Evolutionary conservation across 92 coral and sea anemone species (phyloP), one percentile per base, ranked within the genome.

Genomic region (Phymanthus crucifer): DNA sequence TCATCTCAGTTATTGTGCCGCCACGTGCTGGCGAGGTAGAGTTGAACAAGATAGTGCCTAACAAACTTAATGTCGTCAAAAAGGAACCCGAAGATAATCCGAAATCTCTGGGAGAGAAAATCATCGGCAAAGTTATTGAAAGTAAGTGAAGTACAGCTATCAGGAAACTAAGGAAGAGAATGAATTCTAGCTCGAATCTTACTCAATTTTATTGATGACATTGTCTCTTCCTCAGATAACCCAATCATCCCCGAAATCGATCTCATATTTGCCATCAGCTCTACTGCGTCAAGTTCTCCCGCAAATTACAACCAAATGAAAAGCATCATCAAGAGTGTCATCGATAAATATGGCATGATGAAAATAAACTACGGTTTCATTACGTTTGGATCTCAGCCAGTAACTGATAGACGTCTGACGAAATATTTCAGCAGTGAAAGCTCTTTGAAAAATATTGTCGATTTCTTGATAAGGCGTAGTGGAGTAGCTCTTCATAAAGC

Each of bases 241-340:
- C 82, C 88, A 23, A 84, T 78, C 54, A 78, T 70, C 31, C 85
- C 87, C 46, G 90, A 88, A 45, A 85, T 93, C 24, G 98, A 93
- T 36, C 91, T 93, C 21, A 91, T 84, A 21, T 93, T 93, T 83
- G 93, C 92, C 29, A 71, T 93, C 84, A 89, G 94, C 66, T 84
- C 98, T 9, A 80, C 88, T 48, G 83, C 98, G n/a, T 27, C 72
- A 17, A 75, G 79, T 34, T 82, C 89, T 48, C 77, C 82, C 16
- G 73, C 84, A n/a, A 85, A 76, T 77, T 91, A 85, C 76, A 83
- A 77, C 14, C 81, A 85, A 69, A 77, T 91, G 85, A 88, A 85
- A 74, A 80, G 77, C 73, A 81, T 78, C 38, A 74, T 84, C 27
- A 70, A 66, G 40, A 73, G 79, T 32, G 87, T 91, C 58, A 76